These are phyloP conservation scores for Corydoras maculifer DNA, from an alignment of 2,113 vertebrate species.

Conservation along the genomic window DNA sequence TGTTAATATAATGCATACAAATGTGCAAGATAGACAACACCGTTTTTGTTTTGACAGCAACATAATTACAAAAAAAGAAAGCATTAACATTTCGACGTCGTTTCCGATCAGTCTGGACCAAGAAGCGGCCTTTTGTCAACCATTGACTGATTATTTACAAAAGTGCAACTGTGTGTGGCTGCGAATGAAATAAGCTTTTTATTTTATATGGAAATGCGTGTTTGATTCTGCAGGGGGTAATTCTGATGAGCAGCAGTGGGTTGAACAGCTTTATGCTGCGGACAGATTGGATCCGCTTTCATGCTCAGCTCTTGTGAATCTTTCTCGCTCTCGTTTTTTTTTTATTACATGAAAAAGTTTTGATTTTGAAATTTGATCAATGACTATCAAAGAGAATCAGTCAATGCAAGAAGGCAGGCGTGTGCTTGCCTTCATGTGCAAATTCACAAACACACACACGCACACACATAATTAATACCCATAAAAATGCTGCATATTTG, in stretches of 20 bases:
- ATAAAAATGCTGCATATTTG: background rate
- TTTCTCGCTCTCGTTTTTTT: background rate
- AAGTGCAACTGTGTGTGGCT: no score
- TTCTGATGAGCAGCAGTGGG: slow-evolving; percentile 40
- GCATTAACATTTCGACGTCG: no score
- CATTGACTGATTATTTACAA: no score
- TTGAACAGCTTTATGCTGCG: slow-evolving; percentile 35
- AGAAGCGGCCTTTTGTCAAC: no score
- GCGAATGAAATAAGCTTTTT: slow-evolving; percentile 15
- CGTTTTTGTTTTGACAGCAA: slow-evolving; percentile 33
- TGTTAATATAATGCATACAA: no score
- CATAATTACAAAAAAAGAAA: slow-evolving; percentile 37
- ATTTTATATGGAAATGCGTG: slow-evolving; percentile 35
- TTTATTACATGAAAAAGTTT: slow-evolving; percentile 9
- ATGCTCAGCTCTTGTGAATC: slow-evolving; percentile 18
- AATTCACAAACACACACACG: slow-evolving; percentile 4
- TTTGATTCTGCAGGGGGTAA: slow-evolving; percentile 43
- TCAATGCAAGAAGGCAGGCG: slow-evolving; percentile 14
- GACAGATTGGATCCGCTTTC: slow-evolving; percentile 43
- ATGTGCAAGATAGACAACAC: slow-evolving; percentile 10
- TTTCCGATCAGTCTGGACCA: no score
- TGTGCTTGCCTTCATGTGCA: slow-evolving; percentile 17
- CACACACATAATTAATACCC: slow-evolving; percentile 8
- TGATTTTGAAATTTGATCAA: slow-evolving; percentile 36
- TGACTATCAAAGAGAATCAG: slow-evolving; percentile 39